Evolutionary conservation across 1,140 invertebrate genomes (phyloP), one percentile per base, ranked within the genome.

Genomic region (Leptopilina clavipes): DNA sequence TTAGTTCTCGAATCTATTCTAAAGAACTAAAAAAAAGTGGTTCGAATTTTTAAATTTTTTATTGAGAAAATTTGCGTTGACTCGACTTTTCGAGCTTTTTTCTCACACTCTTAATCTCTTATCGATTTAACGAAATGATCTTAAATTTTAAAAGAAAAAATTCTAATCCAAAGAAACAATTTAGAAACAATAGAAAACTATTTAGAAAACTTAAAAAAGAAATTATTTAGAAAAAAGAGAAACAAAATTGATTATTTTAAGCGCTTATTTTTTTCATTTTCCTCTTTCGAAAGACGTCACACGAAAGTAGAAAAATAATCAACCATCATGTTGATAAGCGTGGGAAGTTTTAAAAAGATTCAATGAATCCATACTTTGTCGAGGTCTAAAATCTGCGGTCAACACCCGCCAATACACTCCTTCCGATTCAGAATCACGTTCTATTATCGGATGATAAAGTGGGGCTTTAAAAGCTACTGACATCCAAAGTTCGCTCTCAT

Each of bases 401-500:
- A 65, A 25, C 22, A 25, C 22, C 25, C 17, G 59, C 59, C 59
- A 65, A 31, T 31, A 65, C 59, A 7, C 14, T 65, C 22, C 22
- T 65, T 65, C 59, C 59, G 59, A 65, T 65, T 31, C 0, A 31
- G 59, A 65, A 65, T 65, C 59, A 31, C 59, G 25, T 65, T 65
- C 59, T 65, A 65, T 37, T 65, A 37, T 65, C n/a, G 48, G 17
- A 72, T 44, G 71, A 72, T 44, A 72, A n/a, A 40, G 37, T 40
- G 11, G 17, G 31, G 72, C 71, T 59, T 37, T 70, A 22, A 70
- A 65, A 65, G 37, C 71, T 70, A 40, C 43, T 77, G 56, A 45
- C 73, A 17, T 71, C 17, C 5, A 40, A 71, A 59, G 70, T 74
- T 45, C 44, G 31, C 76, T 74, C 70, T 76, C 72, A 45, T 17